Conservation (phyloP, 2,113 vertebrate genomes). For the Thunnus thynnus region DNA sequence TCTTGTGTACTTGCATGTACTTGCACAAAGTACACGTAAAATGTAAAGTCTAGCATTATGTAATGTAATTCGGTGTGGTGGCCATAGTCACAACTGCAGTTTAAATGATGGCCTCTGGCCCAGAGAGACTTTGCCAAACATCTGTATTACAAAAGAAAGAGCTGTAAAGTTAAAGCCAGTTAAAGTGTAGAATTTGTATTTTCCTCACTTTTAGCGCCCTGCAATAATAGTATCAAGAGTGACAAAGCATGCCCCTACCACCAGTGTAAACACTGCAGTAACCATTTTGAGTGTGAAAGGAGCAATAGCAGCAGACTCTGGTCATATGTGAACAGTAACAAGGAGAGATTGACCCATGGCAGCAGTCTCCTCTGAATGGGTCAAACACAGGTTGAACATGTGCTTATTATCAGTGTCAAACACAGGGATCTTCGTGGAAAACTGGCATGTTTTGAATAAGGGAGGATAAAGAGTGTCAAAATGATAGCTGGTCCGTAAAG, state of each 20-base stretch:
- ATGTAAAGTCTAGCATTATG: neutral
- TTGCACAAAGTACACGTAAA: no score
- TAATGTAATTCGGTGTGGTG: neutral
- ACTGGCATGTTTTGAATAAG: neutral
- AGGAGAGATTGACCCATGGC: constrained; percentile 19
- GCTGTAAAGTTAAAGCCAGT: neutral
- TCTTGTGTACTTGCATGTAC: neutral
- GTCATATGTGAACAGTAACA: constrained; percentile 2
- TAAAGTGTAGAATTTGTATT: neutral
- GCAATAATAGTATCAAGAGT: neutral
- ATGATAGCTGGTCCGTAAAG: neutral
- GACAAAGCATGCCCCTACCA: neutral
- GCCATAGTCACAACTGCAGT: neutral
- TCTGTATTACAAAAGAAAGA: constrained; percentile 6
- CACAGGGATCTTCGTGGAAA: neutral
- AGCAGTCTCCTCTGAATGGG: constrained; percentile 19
- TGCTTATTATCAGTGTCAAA: constrained; percentile 13
- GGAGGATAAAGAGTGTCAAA: neutral
- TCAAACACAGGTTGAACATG: constrained; percentile 17
- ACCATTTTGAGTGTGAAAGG: neutral
- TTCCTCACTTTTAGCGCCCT: neutral
- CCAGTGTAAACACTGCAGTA: neutral
- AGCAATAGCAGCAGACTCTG: neutral
- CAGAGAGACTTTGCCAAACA: neutral
- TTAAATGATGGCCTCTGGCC: neutral